Evolutionary conservation across 2,888 invertebrate genomes (phyloP), one percentile per base, ranked within the genome.

Genomic region (Globia sparganii): DNA sequence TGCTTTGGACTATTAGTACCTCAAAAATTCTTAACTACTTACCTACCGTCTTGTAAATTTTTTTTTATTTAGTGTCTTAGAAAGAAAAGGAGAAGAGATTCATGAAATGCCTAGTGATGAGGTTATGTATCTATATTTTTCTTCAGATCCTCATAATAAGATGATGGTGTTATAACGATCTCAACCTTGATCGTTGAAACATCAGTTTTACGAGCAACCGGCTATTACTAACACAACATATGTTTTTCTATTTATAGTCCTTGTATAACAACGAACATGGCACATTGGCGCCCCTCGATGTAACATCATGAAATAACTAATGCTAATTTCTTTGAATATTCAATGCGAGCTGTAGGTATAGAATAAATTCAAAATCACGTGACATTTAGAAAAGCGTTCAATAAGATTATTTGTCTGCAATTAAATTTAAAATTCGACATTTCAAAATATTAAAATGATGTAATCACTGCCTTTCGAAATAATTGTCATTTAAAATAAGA

Each of bases 161-260:
- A 58, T 28, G 49, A 68, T 67, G 21, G 43, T n/a, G 43, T 21
- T 64, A 77, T 73, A 81, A 80, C 75, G 37, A 77, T 76, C 70
- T 78, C 59, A 82, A 88, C 91, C 91, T 91, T 91, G 88, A 88
- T 86, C 77, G 72, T 79, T 78, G 59, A 76, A 87, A 85, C 86
- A 84, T 83, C 78, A 84, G 85, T 84, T 89, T 87, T 84, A 88
- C 85, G 81, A 87, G 66, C 72, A 67, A 77, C 75, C 77, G 76
- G 83, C 86, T 83, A 79, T 83, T 75, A 82, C 84, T 65, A 81
- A 78, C 74, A 65, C 31, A 79, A 74, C 86, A 86, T 81, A 77
- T 84, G 86, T 81, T 88, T 78, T 69, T 69, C 83, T 86, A 88
- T 88, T 75, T 78, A 80, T 79, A 85, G 61, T 70, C 62, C 40